Evolutionary conservation across 2,797 vertebrate genomes (phyloP).

Genomic region (Myiotriccus ornatus): DNA sequence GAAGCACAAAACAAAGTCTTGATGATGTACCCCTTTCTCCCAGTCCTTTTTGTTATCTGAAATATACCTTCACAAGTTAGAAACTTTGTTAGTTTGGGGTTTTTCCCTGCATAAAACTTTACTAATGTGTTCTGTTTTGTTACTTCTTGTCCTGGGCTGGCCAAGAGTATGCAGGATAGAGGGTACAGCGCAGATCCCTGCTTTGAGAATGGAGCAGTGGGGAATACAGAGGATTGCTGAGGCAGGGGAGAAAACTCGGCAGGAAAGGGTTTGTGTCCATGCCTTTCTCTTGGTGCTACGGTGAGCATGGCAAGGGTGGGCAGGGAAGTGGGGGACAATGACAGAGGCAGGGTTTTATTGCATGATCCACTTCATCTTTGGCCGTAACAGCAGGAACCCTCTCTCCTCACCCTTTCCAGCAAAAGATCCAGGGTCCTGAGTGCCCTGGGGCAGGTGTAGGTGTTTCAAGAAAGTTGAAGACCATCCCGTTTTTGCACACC

Average conservation of each 20-base stretch:
- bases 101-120: not conserved
- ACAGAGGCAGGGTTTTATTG: not conserved
- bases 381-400: not conserved
- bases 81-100: not conserved
- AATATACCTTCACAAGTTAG: not conserved
- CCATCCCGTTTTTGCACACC: not conserved
- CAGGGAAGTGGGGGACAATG: not conserved
- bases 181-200: not conserved
- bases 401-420: not conserved
- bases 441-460: fast-evolving
- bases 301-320: not conserved
- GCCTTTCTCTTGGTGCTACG: not conserved
- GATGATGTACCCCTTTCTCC: not conserved
- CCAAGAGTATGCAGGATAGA: not conserved
- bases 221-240: not conserved
- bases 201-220: not conserved
- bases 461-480: not conserved
- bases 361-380: not conserved
- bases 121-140: not conserved
- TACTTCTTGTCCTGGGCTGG: not conserved
- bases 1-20: not conserved
- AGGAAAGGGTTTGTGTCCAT: not conserved
- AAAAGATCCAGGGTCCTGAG: not conserved
- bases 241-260: not conserved
- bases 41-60: not conserved